These are phyloP conservation scores for Mesoligia furuncula DNA, from an alignment of 2,888 invertebrate species.

Conservation along the genomic window DNA sequence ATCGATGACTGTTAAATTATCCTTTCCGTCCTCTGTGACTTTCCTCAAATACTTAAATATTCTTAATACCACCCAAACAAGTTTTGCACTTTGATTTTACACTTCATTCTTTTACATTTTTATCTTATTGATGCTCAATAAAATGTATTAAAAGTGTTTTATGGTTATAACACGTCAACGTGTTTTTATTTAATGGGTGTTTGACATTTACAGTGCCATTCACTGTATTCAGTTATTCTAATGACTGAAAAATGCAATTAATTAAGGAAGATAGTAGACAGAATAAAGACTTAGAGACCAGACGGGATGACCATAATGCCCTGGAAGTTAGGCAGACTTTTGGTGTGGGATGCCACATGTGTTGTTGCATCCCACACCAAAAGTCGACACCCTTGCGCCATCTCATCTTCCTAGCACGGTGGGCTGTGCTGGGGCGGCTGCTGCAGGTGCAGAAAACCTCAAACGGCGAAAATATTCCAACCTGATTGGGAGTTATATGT, in stretches of 20 bases:
- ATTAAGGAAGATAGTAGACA: neutral
- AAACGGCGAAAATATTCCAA: no score
- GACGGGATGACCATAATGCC: no score
- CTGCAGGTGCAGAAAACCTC: no score
- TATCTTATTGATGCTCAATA: conserved; percentile 37
- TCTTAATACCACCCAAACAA: conserved; percentile 27
- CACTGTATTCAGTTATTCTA: conserved; percentile 30
- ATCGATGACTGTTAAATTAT: conserved; percentile 27
- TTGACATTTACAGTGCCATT: conserved; percentile 39
- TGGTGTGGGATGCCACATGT: no score
- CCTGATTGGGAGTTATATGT: no score
- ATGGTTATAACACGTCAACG: conserved; percentile 52
- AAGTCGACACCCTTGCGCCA: no score
- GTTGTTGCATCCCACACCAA: no score
- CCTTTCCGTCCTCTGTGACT: conserved; percentile 48
- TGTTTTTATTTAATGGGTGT: conserved; percentile 46
- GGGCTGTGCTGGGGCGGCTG: no score
- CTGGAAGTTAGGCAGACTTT: no score
- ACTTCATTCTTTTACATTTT: conserved; percentile 25
- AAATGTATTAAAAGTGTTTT: conserved; percentile 58
- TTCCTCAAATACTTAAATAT: conserved; percentile 39
- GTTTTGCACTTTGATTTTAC: conserved; percentile 42
- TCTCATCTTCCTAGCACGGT: no score
- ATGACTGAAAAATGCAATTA: conserved; percentile 15
- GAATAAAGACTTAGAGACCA: conserved; percentile 9